Evolutionary conservation across 2,888 invertebrate genomes (phyloP), one percentile per base, ranked within the genome.

Genomic region (Crematogaster levior): DNA sequence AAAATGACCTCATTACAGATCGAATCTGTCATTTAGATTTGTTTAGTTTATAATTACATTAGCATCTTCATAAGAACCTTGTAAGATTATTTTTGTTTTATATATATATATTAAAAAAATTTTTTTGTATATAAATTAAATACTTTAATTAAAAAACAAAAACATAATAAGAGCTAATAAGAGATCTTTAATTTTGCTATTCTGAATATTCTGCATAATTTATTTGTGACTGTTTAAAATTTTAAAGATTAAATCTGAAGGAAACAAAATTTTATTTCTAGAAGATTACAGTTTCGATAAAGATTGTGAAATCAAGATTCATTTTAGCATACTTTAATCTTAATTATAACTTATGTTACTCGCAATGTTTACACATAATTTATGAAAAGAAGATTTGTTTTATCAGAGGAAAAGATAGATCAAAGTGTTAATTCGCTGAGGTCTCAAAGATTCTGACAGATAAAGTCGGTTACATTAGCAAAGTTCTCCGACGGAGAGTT

Each of bases 391-490:
- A 15, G 43, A 79, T 60, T 81, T 65, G 46, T 53, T 30, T 68
- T 70, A 79, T 79, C 30, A 12, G 21, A 70, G 34, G 48, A 18
- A 46, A 65, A 56, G 48, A 24, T 70, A 30, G 65, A 56, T 70
- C 48, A 79, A 51, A 75, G 56, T 43, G 70, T 79, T 79, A 79
- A 79, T 70, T 79, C 43, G 18, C 34, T 12, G 43, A 21, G 21
- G 40, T 68, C 68, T 15, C 68, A 15, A 24, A 34, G 43, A 79
- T 79, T 77, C 77, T 79, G 77, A 70, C 77, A 70, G 77, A 43
- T 79, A 70, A 79, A 79, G 68, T 75, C 66, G 66, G 66, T 70
- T 79, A 70, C 40, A 40, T 79, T 70, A 51, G 53, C 43, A 70
- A 79, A 79, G 77, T 79, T 79, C 43, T 30, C 24, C 68, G 30